Base-by-base conservation (phyloP, 2,888 invertebrate genomes). In the Mongoloraphidia duomilia region DNA sequence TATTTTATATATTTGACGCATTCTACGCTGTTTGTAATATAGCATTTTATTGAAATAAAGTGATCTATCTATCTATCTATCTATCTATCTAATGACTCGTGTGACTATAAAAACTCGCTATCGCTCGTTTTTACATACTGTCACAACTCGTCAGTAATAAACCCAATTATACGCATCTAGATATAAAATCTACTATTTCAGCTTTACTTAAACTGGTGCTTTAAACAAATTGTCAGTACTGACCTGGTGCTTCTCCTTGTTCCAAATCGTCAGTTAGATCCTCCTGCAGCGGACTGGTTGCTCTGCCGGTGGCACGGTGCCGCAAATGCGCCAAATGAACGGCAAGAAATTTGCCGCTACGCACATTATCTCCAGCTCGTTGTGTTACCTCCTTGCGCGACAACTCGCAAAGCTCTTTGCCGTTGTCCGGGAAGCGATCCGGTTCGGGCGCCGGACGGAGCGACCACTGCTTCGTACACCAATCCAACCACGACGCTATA, bases 371-470 rank as follows among this genome's bases (percentile, higher is more conserved):
- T 9, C 71, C 73, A 1, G 75, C 69, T 50, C 72, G 69, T 42
- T 70, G 65, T 65, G 75, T 73, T 65, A 80, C 78, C 49, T 82
- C 76, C 1, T 77, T 74, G 50, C 79, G 70, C 37, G 74, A 76
- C 60, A 87, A 69, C 42, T 69, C 63, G 55, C 79, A 72, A 35
- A 82, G 65, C 54, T 77, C 76, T 33, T 62, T 60, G 5, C 81
- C 82, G 6, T 65, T 69, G 49, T 61, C 65, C 9, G 80, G 79
- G 61, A 81, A 76, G 54, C 71, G 66, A 17, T 64, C 55, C 3
- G 69, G 59, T 55, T 72, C 70, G 37, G 77, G 76, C 52, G 66
- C 60, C 8, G 76, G 75, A 42, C 69, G 67, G 51, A 82, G 69
- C 38, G 74, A 67, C 59, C 81, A 80, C 57, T 75, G 74, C 47